Evolutionary conservation across 2,797 vertebrate species (phyloP).

Genomic region (Moxostoma hubbsi): DNA sequence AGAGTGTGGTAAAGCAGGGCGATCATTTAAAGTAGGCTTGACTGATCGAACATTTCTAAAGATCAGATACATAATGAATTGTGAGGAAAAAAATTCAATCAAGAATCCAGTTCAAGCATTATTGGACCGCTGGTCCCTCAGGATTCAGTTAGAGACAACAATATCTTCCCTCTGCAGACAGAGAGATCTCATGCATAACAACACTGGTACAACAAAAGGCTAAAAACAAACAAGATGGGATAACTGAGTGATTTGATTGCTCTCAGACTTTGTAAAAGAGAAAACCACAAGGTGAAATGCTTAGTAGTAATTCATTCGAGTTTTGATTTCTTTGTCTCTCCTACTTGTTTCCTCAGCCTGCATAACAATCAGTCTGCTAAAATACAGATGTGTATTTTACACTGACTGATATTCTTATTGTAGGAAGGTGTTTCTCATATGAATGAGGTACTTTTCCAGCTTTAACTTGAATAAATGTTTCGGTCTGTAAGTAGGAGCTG

Average conservation of each 20-base stretch:
- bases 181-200: slow-evolving; percentile 10
- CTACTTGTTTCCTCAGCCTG: slow-evolving; percentile 2
- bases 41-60: no score
- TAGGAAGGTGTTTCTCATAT: slow-evolving; percentile 3
- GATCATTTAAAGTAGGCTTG: no score
- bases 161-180: slow-evolving; percentile 12
- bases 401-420: slow-evolving; percentile 31
- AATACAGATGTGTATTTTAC: slow-evolving; percentile 30
- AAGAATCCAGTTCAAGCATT: slow-evolving; percentile 4
- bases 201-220: slow-evolving; percentile 18
- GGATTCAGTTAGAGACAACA: neutral
- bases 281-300: slow-evolving; percentile 19
- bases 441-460: slow-evolving; percentile 17
- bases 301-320: slow-evolving; percentile 13
- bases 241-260: neutral
- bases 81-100: no score
- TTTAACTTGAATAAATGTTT: slow-evolving; percentile 29
- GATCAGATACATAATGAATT: no score
- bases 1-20: no score
- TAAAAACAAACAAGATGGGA: slow-evolving; percentile 24
- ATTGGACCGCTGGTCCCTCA: neutral
- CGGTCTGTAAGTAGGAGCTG: slow-evolving; percentile 1
- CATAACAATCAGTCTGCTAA: slow-evolving; percentile 10
- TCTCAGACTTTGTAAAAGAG: slow-evolving; percentile 4
- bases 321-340: slow-evolving; percentile 17